Conservation (phyloP, 2,113 vertebrate species). For the Strix uralensis region DNA sequence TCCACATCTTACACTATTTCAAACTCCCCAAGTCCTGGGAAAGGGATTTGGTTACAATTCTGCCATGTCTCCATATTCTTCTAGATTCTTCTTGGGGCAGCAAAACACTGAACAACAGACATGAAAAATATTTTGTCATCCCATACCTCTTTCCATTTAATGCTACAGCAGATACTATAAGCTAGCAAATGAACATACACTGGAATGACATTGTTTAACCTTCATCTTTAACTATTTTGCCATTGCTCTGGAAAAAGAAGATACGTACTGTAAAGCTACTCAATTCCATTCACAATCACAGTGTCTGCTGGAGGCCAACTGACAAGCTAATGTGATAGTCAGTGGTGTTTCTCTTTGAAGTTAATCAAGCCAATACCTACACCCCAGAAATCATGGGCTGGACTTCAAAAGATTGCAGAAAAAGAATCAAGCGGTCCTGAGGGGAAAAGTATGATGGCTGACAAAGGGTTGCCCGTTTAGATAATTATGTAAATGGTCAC, state of each 20-base stretch:
- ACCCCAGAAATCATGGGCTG: background rate
- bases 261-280: background rate
- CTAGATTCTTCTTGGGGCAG: background rate
- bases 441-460: constrained; percentile 35
- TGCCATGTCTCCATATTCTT: background rate
- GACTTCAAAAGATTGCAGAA: constrained; percentile 27
- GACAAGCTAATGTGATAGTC: constrained; percentile 15
- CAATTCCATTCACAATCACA: background rate
- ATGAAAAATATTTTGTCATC: background rate
- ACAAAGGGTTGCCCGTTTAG: constrained; percentile 38
- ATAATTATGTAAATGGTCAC: constrained; percentile 62
- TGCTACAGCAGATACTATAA: background rate
- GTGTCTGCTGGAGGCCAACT: constrained; percentile 36
- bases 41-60: background rate
- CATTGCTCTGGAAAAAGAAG: background rate
- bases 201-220: background rate
- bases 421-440: background rate
- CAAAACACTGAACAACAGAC: background rate
- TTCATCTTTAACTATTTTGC: background rate
- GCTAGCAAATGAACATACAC: background rate
- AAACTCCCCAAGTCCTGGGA: background rate
- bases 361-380: constrained; percentile 30
- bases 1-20: background rate
- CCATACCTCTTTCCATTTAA: background rate
- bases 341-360: constrained; percentile 20